These are phyloP conservation scores for Galerucella pusilla DNA, from an alignment of 2,888 invertebrate species.

Conservation along the genomic window DNA sequence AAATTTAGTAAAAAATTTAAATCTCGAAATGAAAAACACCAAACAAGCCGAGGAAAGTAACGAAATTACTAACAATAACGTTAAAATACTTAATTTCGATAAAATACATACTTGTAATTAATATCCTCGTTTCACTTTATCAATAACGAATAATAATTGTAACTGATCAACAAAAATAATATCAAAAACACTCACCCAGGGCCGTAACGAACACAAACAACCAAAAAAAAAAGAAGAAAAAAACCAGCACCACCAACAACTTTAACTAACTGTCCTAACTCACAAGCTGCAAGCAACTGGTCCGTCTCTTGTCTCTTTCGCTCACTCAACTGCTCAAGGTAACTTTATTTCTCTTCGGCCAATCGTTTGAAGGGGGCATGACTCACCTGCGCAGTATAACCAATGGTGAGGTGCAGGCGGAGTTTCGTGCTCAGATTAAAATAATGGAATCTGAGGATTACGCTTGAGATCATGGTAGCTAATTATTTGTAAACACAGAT, in stretches of 20 bases:
- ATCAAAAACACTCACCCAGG: conserved; percentile 60
- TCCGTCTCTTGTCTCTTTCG: conserved; percentile 53
- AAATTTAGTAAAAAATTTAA: no score
- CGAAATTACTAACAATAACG: no score
- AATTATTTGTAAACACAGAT: conserved; percentile 62
- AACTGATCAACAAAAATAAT: neutral
- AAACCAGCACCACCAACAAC: conserved; percentile 25
- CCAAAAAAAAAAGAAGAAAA: conserved; percentile 23
- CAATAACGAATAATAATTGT: no score
- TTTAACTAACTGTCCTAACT: conserved; percentile 52
- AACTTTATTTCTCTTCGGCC: conserved; percentile 52
- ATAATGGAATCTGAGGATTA: conserved; percentile 65
- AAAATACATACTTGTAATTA: no score
- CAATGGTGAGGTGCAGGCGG: conserved; percentile 57
- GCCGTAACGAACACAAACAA: conserved; percentile 53
- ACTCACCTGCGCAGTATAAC: conserved; percentile 44
- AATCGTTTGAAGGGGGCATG: conserved; percentile 52
- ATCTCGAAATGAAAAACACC: no score
- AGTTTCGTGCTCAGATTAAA: conserved; percentile 57
- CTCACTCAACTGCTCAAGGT: conserved; percentile 52
- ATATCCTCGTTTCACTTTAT: no score
- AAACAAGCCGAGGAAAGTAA: no score
- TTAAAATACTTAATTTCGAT: no score
- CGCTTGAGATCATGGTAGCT: conserved; percentile 64
- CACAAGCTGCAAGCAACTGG: conserved; percentile 62